Base-by-base conservation (phyloP, 2,888 invertebrate species). In the Endomychus coccineus region DNA sequence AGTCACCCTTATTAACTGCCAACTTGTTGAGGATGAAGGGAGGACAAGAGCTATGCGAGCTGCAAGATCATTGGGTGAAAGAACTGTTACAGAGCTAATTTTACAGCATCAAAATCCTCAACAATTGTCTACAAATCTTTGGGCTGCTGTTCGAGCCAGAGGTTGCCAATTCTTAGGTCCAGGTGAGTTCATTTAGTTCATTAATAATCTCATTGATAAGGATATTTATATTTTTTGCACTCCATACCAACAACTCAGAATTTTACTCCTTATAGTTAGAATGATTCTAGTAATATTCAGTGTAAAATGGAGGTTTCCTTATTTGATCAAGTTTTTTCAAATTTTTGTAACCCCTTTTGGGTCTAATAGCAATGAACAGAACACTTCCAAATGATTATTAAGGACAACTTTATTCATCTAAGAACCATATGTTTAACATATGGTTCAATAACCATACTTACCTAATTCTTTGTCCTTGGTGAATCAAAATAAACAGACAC, bases 151-250 rank as follows among this genome's bases (percentile, higher is more conserved):
- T 6, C 72, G 97, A 27, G 89, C 92, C 1, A 77, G 96, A 37
- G 97, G 97, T 31, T 98, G 97, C 60, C 97, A 98, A 69, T 97
- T 98, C 70, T 77, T 97, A 16, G 97, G 97, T 4, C 96, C 96
- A 49, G 64, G 63, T 62, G 46, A 40, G 44, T 43, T 17, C 16
- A 10, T 25, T 25, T 25, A 9, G 7, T 6, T 25, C 11, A 25
- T 25, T 25, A n/a, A n/a, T n/a, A n/a, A 7, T 7, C 21, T 9
- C 21, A 7, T 21, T 7, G 6, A 21, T 21, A 21, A 21, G 6
- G 6, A 21, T 21, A 6, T 21, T 21, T 21, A 21, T 9, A 6
- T 21, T 6, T 21, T 6, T 9, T 21, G 6, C 9, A 7, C 21
- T 21, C 6, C 21, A 21, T 21, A 21, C 21, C 21, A 7, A 21